Base-by-base conservation (phyloP, 2,113 vertebrate genomes). In the Etheostoma spectabile region DNA sequence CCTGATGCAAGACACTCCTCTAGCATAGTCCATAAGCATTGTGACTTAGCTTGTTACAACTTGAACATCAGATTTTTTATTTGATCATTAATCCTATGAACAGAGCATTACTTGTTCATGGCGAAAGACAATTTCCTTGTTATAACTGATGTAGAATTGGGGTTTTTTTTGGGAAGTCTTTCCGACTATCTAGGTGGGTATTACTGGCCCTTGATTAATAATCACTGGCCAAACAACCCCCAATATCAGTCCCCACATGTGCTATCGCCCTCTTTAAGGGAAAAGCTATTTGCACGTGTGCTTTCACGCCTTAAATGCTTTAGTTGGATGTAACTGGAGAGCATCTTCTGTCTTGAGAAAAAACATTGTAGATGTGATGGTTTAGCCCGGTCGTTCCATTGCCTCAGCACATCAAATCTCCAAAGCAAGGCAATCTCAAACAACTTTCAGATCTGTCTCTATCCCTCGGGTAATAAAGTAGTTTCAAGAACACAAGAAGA, bases 191-290 rank as follows among this genome's bases (percentile, higher is more conserved):
- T 91, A 92, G 90, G 90, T 87, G 90, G 86, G 87, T 95, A 95
- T 96, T 93, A 95, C 92, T 89, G 87, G n/a, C 93, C 93, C 93
- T 94, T 95, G 93, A 92, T 95, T 93, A 95, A n/a, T 95, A 93
- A 95, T 93, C 90, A n/a, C 70, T 68, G 69, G 82, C 80, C 78
- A 78, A 64, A 80, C 76, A n/a, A n/a, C n/a, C 86, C 81, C 82
- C 86, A 92, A 93, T 95, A 94, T 94, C 91, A 90, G 92, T 92
- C 79, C 93, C 95, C n/a, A 95, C 91, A 94, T 96, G 95, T 95
- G n/a, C 92, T 81, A 68, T 57, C 56, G 87, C 78, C 84, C 80
- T 88, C 87, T 84, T 91, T 85, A 89, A 92, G 78, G 88, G n/a
- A 90, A 89, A 85, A 82, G 78, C 86, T 94, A 93, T 94, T 93